Evolutionary conservation across 2,888 invertebrate species (phyloP).

Genomic region (Pollenia labialis): DNA sequence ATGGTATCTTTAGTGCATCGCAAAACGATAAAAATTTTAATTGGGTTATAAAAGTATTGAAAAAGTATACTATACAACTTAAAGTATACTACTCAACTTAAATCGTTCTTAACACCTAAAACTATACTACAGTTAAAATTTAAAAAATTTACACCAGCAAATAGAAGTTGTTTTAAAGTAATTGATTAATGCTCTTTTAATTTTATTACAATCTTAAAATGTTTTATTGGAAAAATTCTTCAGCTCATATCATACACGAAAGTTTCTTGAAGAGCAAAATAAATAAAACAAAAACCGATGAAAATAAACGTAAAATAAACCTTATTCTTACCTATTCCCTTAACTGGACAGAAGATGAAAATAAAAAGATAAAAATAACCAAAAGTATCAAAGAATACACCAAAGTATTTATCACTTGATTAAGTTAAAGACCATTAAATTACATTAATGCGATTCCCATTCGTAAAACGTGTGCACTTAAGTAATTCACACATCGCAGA

Average conservation of each 20-base stretch:
- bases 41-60: too few relatives aligned
- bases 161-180: too few relatives aligned
- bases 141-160: too few relatives aligned
- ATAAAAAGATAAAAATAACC: not conserved
- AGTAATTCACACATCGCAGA: not conserved
- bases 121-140: too few relatives aligned
- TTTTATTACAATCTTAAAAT: not conserved
- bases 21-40: too few relatives aligned
- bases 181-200: too few relatives aligned
- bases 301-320: not conserved
- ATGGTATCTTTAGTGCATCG: too few relatives aligned
- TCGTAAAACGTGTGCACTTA: not conserved
- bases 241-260: not conserved
- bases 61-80: too few relatives aligned
- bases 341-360: too few relatives aligned
- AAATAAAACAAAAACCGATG: not conserved
- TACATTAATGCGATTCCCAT: not conserved
- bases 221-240: not conserved
- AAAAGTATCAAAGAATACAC: not conserved
- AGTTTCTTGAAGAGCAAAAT: not conserved
- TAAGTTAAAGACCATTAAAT: constrained; percentile 36
- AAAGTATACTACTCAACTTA: too few relatives aligned
- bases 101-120: too few relatives aligned
- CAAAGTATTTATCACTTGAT: constrained; percentile 33
- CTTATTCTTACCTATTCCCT: too few relatives aligned